Evolutionary conservation across 2,888 invertebrate species (phyloP).

Genomic region (Brenthis daphne): DNA sequence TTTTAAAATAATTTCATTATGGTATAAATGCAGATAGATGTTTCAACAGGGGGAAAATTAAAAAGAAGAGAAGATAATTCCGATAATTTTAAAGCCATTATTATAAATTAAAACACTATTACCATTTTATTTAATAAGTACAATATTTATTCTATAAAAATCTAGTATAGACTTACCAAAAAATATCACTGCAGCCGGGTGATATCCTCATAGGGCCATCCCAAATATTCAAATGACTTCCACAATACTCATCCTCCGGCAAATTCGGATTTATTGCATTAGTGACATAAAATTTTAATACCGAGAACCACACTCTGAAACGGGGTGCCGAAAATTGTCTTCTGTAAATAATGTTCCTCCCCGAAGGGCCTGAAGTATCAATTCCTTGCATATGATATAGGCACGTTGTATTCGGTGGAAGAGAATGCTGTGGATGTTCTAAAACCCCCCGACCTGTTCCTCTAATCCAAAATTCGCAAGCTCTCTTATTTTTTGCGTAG

Average conservation of each 20-base stretch:
- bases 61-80: too few relatives aligned
- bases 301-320: conserved; percentile 92
- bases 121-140: too few relatives aligned
- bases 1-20: too few relatives aligned
- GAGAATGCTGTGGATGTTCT: conserved; percentile 91
- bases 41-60: too few relatives aligned
- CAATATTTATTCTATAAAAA: conserved; percentile 26
- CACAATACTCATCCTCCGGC: conserved; percentile 88
- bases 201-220: conserved; percentile 91
- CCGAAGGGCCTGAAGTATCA: conserved; percentile 83
- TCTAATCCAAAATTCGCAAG: conserved; percentile 93
- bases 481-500: conserved; percentile 91
- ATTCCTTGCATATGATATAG: conserved; percentile 90
- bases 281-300: conserved; percentile 92
- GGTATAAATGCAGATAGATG: too few relatives aligned
- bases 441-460: conserved; percentile 90
- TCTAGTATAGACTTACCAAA: conserved; percentile 82
- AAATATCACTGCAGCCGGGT: conserved; percentile 89
- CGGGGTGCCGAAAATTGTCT: conserved; percentile 84
- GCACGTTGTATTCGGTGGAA: conserved; percentile 94
- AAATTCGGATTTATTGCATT: conserved; percentile 84
- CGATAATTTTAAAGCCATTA: too few relatives aligned
- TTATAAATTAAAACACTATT: too few relatives aligned
- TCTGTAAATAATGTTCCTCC: conserved; percentile 80
- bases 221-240: conserved; percentile 93